A percentile compares a stretch with the other conserved stretches of the same genome.
These are phyloP conservation scores for Corvus moneduloides DNA, from an alignment of 2,113 vertebrate species.

Conservation along the genomic window DNA sequence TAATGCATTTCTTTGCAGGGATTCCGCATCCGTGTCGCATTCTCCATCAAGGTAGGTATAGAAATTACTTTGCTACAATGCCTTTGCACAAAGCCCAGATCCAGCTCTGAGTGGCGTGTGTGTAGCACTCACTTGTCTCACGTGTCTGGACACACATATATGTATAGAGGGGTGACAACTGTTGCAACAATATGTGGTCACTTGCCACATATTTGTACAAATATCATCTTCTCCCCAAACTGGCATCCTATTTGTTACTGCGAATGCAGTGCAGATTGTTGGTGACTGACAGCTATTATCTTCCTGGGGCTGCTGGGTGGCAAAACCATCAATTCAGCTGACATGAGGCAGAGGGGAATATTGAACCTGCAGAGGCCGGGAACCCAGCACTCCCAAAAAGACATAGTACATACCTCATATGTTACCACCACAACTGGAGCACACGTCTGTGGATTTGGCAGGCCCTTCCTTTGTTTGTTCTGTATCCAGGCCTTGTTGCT, in stretches of 20 bases:
- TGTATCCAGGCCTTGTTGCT: neutral
- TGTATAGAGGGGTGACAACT: neutral
- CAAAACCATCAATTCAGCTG: slow-evolving; percentile 8
- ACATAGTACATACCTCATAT: neutral
- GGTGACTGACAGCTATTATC: slow-evolving; percentile 13
- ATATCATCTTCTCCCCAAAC: neutral
- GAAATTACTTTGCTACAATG: neutral
- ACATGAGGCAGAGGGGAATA: neutral
- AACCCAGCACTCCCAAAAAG: neutral
- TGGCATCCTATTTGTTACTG: neutral
- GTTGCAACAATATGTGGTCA: neutral
- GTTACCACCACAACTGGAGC: neutral
- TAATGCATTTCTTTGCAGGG: slow-evolving; percentile 38
- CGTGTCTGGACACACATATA: rapidly evolving
- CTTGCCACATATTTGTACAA: neutral
- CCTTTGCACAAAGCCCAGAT: neutral
- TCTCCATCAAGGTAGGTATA: slow-evolving; percentile 39
- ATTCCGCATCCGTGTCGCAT: neutral
- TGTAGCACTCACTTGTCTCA: neutral
- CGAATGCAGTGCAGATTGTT: neutral
- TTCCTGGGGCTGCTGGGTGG: neutral
- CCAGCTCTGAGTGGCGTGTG: neutral
- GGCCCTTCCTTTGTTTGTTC: neutral
- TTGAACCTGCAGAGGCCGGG: neutral
- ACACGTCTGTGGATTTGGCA: neutral